These are phyloP conservation scores for Sylvietta virens DNA, from an alignment of 2,113 vertebrate species.

Conservation along the genomic window DNA sequence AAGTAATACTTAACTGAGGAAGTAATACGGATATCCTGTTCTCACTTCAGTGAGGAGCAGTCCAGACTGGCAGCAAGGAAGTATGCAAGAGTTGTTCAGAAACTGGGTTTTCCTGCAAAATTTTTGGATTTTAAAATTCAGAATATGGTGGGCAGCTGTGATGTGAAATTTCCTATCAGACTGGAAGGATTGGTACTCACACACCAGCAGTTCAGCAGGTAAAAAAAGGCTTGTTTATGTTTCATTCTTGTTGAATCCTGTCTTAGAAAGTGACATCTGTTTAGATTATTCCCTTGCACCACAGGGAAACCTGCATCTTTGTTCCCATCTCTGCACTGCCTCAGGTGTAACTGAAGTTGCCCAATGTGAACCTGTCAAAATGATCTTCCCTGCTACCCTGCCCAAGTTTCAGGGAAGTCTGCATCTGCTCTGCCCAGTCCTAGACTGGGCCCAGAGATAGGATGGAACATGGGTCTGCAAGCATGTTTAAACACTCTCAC, in stretches of 20 bases:
- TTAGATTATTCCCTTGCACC: background rate
- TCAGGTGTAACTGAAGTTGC: background rate
- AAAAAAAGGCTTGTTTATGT: background rate
- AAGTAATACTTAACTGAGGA: background rate
- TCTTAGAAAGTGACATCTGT: background rate
- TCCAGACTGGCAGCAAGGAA: conserved; percentile 95
- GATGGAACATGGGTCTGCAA: background rate
- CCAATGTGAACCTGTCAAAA: background rate
- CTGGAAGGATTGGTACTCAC: conserved; percentile 95
- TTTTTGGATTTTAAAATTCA: conserved; percentile 99
- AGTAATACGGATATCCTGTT: background rate
- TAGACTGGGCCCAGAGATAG: background rate
- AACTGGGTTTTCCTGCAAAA: conserved; percentile 96
- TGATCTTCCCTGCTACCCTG: background rate
- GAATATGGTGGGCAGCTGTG: conserved; percentile 99
- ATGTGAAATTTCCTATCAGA: conserved; percentile 97
- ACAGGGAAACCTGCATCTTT: background rate
- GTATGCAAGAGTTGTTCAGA: conserved; percentile 96
- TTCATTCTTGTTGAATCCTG: background rate
- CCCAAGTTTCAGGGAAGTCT: background rate
- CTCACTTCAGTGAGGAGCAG: conserved; percentile 86
- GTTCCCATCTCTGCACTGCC: background rate
- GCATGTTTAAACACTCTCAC: background rate
- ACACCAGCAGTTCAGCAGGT: conserved; percentile 99
- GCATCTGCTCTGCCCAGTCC: background rate